Conservation (phyloP, 2,888 invertebrate genomes). For the Cotesia congregata region DNA sequence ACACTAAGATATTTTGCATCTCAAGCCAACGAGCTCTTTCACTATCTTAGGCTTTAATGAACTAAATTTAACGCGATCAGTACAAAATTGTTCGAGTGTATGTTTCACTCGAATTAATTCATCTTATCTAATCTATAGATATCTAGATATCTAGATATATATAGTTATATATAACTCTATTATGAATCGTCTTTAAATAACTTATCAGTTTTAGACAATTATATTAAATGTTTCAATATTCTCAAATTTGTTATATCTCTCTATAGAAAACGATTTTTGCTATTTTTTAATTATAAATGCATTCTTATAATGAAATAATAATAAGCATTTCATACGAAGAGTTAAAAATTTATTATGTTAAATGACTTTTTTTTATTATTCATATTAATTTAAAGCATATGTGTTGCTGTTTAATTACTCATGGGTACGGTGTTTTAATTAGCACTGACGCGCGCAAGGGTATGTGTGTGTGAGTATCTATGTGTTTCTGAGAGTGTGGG, state of each 20-base stretch:
- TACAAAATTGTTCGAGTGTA: neutral
- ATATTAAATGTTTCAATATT: no score
- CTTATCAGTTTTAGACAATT: no score
- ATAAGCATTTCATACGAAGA: neutral
- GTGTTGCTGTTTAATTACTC: neutral
- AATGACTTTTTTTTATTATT: neutral
- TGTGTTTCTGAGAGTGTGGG: neutral
- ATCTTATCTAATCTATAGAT: neutral
- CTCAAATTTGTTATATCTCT: no score
- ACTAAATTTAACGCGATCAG: neutral
- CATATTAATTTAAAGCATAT: neutral
- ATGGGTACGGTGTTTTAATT: neutral
- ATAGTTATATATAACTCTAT: no score
- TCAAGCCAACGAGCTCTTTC: constrained; percentile 16
- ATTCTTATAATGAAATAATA: neutral
- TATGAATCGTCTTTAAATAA: no score
- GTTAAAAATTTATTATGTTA: neutral
- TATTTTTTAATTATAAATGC: neutral
- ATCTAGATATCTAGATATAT: no score
- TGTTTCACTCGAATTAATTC: neutral
- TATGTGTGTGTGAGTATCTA: neutral
- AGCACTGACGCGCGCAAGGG: neutral
- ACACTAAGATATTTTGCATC: constrained; percentile 36
- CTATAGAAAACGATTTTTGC: neutral
- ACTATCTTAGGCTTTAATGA: constrained; percentile 26